Evolutionary conservation across 2,888 invertebrate genomes (phyloP).

Genomic region (Ethmia dodecea): DNA sequence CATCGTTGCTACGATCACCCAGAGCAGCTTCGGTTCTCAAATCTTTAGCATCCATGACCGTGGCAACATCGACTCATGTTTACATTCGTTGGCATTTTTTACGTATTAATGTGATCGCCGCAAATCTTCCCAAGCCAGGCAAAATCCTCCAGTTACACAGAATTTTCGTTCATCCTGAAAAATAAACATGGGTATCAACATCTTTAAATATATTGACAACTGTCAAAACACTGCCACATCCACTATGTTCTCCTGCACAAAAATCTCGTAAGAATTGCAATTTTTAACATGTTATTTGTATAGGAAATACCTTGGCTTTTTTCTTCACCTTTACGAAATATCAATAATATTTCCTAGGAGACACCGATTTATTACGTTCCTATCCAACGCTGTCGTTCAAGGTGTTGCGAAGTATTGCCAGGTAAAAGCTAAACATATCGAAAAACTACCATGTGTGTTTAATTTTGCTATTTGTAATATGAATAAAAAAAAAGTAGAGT

Average conservation of each 20-base stretch:
- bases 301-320: conserved; percentile 35
- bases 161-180: conserved; percentile 58
- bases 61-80: conserved; percentile 37
- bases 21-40: conserved; percentile 50
- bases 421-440: conserved; percentile 10
- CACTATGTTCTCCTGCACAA: conserved; percentile 19
- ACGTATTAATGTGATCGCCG: no score
- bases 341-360: conserved; percentile 74
- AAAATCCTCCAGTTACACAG: no score
- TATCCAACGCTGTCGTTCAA: conserved; percentile 51
- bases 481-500: no score
- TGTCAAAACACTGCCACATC: conserved; percentile 76
- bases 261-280: conserved; percentile 14
- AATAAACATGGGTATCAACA: conserved; percentile 69
- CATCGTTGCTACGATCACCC: conserved; percentile 57
- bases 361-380: conserved; percentile 70
- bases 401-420: conserved; percentile 34
- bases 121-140: no score
- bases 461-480: no score
- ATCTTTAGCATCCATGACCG: conserved; percentile 71
- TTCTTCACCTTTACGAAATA: conserved; percentile 42
- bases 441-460: no score
- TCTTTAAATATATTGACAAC: conserved; percentile 46
- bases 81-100: conserved; percentile 51
- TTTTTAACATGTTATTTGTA: conserved; percentile 6